phyloP scores from a whole-genome alignment of 2,888 invertebrate species.

The Pristionchus japonicus region DNA sequence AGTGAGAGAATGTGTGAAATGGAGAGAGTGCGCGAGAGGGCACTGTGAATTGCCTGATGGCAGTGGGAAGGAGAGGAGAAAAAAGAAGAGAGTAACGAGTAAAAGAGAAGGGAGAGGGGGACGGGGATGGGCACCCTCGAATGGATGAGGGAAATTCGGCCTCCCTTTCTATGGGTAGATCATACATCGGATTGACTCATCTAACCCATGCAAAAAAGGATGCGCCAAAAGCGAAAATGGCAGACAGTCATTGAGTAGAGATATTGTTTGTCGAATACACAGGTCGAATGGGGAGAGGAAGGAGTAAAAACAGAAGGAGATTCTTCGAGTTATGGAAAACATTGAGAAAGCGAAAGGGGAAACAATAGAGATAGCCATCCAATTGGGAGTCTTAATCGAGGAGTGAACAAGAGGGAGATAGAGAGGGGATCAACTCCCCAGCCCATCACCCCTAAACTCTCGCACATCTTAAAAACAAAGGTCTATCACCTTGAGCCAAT shows the following conservation, averaged over 20 bases:
- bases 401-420: not conserved
- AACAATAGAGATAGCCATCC: not conserved
- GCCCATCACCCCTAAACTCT: not conserved
- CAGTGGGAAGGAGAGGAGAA: not conserved
- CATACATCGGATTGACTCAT: not conserved
- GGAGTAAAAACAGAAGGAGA: not conserved
- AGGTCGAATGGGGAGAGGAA: not conserved
- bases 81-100: conserved; percentile 39
- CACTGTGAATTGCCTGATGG: conserved; percentile 34
- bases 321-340: conserved; percentile 26
- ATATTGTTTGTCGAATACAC: conserved; percentile 15
- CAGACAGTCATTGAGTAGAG: not conserved
- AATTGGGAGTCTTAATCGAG: not conserved
- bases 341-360: not conserved
- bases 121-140: not conserved
- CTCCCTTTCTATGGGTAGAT: not conserved
- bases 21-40: not conserved
- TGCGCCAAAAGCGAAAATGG: not conserved
- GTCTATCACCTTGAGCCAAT: conserved; percentile 30
- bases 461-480: not conserved
- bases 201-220: not conserved
- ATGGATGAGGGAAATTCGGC: conserved; percentile 26
- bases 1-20: conserved; percentile 11
- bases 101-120: not conserved
- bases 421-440: not conserved